phyloP scores from a whole-genome alignment of 2,888 invertebrate species.

The Folsomia manolachei region DNA sequence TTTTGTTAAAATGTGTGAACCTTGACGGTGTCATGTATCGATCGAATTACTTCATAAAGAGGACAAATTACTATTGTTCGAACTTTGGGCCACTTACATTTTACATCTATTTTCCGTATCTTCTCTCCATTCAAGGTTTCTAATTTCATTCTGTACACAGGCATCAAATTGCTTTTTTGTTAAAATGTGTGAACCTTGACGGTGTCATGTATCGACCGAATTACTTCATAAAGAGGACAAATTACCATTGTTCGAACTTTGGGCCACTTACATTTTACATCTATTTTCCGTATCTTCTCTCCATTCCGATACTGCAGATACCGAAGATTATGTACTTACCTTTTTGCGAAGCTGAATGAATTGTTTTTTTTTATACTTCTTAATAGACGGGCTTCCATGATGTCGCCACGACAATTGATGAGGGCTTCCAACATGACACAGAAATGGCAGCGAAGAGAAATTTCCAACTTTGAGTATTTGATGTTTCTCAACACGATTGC shows the following conservation, averaged over 20 bases:
- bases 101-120: not conserved
- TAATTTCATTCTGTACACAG: not conserved
- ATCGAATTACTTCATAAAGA: too few species aligned
- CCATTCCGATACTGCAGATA: not conserved
- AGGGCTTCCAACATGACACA: constrained; percentile 99
- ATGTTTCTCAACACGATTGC: constrained; percentile 99
- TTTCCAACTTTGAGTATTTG: constrained; percentile 99
- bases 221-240: too few species aligned
- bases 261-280: not conserved
- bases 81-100: too few species aligned
- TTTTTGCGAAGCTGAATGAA: too few species aligned
- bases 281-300: constrained; percentile 7
- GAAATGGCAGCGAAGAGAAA: constrained; percentile 98
- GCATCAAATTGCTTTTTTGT: not conserved
- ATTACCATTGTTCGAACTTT: too few species aligned
- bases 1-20: not conserved
- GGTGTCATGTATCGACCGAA: not conserved
- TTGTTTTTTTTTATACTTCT: constrained; percentile 16
- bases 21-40: not conserved
- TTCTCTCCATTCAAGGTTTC: not conserved
- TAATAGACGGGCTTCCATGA: constrained; percentile 87
- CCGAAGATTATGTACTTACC: too few species aligned
- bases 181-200: not conserved
- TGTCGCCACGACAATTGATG: constrained; percentile 98
- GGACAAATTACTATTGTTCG: too few species aligned